These are phyloP conservation scores for Uloborus plumipes DNA, from an alignment of 2,888 invertebrate genomes.

Conservation along the genomic window DNA sequence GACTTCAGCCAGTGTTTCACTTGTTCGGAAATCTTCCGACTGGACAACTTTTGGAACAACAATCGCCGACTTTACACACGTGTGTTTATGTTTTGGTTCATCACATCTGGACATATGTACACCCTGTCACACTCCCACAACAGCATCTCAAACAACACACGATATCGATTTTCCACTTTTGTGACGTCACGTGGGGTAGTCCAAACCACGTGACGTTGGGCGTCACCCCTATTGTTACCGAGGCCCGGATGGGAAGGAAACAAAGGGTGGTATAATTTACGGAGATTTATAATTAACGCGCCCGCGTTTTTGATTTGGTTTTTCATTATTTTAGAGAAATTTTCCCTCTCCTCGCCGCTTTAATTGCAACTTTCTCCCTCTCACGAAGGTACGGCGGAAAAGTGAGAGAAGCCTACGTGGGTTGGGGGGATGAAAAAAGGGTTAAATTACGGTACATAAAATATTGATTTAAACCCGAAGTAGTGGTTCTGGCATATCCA, in stretches of 20 bases:
- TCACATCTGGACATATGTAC: conserved; percentile 1
- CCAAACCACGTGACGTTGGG: conserved; percentile 58
- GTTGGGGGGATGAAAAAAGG: conserved; percentile 2
- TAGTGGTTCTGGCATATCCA: too few species aligned
- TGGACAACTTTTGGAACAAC: neutral
- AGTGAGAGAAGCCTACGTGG: neutral
- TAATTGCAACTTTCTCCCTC: conserved; percentile 46
- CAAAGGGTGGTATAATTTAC: conserved; percentile 64
- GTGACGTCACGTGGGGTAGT: conserved; percentile 59
- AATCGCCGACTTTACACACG: neutral
- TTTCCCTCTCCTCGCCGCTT: conserved; percentile 29
- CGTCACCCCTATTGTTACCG: conserved; percentile 58
- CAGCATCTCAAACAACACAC: conserved; percentile 22
- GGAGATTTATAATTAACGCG: conserved; percentile 64
- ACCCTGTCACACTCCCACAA: conserved; percentile 47
- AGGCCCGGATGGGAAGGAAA: conserved; percentile 47
- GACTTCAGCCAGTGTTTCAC: too few species aligned
- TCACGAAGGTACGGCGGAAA: conserved; percentile 32
- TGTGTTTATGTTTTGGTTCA: conserved; percentile 1
- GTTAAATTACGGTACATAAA: conserved; percentile 16
- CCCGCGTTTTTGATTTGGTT: conserved; percentile 59
- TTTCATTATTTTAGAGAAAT: conserved; percentile 48
- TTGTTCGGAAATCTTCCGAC: neutral
- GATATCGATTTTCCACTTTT: conserved; percentile 40
- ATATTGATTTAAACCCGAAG: conserved; percentile 15